These are phyloP conservation scores for Streptopelia turtur DNA, from an alignment of 2,797 vertebrate species.

Conservation along the genomic window DNA sequence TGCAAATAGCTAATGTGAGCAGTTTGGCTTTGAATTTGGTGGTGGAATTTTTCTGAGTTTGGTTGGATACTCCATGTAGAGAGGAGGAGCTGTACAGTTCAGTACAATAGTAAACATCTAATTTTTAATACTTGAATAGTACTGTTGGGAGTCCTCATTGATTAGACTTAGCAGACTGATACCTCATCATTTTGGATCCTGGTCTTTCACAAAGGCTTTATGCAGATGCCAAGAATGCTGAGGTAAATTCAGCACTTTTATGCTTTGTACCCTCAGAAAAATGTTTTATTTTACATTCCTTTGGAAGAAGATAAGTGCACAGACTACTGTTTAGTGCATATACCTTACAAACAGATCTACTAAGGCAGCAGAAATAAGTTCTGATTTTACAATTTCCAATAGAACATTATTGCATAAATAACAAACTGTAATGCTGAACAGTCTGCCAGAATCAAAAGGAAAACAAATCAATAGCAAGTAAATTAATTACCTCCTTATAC, in stretches of 20 bases:
- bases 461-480: conserved; percentile 8
- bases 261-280: not conserved
- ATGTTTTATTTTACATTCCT: not conserved
- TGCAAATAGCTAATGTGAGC: not conserved
- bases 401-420: conserved; percentile 4
- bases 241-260: not conserved
- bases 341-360: not conserved
- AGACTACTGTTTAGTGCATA: not conserved
- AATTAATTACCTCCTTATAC: not conserved
- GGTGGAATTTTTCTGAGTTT: not conserved
- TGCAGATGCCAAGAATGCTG: not conserved
- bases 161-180: not conserved
- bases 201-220: not conserved
- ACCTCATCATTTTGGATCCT: not conserved
- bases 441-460: conserved; percentile 12
- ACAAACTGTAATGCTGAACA: not conserved
- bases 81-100: not conserved
- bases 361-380: conserved; percentile 11
- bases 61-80: not conserved
- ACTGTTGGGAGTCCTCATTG: not conserved
- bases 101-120: not conserved
- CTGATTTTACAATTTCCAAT: not conserved
- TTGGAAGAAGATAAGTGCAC: not conserved
- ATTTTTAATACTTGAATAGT: not conserved
- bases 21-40: not conserved